Evolutionary conservation across 2,797 vertebrate genomes (phyloP).

Genomic region (Coranthus polyacanthus): DNA sequence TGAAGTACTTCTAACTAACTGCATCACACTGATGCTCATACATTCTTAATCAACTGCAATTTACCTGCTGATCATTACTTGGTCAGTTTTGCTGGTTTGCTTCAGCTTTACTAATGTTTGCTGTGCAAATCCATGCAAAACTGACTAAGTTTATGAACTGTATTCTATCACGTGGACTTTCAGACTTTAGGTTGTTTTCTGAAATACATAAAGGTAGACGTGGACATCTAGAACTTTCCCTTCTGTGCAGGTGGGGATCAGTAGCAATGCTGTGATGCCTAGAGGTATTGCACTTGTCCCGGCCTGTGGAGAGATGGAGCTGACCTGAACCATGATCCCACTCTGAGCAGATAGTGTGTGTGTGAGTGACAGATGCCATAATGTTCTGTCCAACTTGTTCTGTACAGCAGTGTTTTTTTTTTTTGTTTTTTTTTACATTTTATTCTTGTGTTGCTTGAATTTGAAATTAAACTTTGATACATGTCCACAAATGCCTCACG

Average conservation of each 20-base stretch:
- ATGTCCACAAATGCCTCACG: no score
- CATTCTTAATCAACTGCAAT: background rate
- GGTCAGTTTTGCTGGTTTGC: slow-evolving; percentile 99
- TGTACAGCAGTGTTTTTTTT: background rate
- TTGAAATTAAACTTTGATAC: no score
- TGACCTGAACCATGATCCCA: background rate
- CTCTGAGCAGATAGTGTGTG: background rate
- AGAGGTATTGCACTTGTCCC: slow-evolving; percentile 99
- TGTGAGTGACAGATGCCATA: background rate
- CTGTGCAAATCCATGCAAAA: slow-evolving; percentile 99
- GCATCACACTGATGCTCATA: slow-evolving; percentile 16
- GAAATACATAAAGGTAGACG: background rate
- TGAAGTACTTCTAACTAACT: slow-evolving; percentile 95
- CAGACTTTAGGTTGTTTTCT: background rate
- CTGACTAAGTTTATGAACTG: slow-evolving; percentile 91
- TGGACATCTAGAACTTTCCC: slow-evolving; percentile 79
- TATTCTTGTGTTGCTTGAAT: background rate
- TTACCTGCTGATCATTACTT: slow-evolving; percentile 68
- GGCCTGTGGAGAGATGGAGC: slow-evolving; percentile 94
- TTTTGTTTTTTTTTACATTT: background rate
- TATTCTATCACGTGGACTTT: background rate
- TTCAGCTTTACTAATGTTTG: slow-evolving; percentile 90
- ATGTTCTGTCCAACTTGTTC: background rate
- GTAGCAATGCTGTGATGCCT: slow-evolving; percentile 96
- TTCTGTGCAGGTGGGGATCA: slow-evolving; percentile 97